phyloP scores from a whole-genome alignment of 2,888 invertebrate species.

The Sceliomorpha sp. region DNA sequence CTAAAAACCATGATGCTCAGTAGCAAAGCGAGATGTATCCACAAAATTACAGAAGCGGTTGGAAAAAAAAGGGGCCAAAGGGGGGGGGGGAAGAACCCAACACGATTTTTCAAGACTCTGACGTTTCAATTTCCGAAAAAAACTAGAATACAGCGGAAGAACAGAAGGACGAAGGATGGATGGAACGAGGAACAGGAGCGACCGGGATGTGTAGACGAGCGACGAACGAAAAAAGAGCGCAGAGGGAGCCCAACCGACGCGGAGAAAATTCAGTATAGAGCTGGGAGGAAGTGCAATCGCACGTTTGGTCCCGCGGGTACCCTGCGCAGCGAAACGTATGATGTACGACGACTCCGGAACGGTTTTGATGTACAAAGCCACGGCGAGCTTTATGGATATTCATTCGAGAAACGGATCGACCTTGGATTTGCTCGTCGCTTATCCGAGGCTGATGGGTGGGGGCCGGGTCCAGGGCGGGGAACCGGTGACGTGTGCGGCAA shows the following conservation, averaged over 20 bases:
- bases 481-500: neutral
- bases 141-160: conserved; percentile 23
- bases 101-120: conserved; percentile 49
- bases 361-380: conserved; percentile 41
- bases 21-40: too few relatives aligned
- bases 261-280: conserved; percentile 50
- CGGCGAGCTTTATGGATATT: conserved; percentile 36
- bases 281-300: conserved; percentile 50
- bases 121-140: conserved; percentile 55
- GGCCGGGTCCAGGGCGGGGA: neutral
- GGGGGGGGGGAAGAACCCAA: neutral
- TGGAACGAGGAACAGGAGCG: conserved; percentile 8
- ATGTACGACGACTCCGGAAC: conserved; percentile 43
- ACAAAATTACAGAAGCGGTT: too few relatives aligned
- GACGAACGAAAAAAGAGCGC: conserved; percentile 44
- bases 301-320: conserved; percentile 56
- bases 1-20: too few relatives aligned
- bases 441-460: too few relatives aligned
- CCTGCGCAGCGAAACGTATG: conserved; percentile 42
- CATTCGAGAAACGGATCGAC: conserved; percentile 33
- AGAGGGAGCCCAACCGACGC: conserved; percentile 39
- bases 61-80: too few relatives aligned
- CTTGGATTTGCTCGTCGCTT: conserved; percentile 19
- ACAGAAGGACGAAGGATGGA: conserved; percentile 36
- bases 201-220: conserved; percentile 31